Evolutionary conservation across 2,888 invertebrate genomes (phyloP).

Genomic region (Apamea sordens): DNA sequence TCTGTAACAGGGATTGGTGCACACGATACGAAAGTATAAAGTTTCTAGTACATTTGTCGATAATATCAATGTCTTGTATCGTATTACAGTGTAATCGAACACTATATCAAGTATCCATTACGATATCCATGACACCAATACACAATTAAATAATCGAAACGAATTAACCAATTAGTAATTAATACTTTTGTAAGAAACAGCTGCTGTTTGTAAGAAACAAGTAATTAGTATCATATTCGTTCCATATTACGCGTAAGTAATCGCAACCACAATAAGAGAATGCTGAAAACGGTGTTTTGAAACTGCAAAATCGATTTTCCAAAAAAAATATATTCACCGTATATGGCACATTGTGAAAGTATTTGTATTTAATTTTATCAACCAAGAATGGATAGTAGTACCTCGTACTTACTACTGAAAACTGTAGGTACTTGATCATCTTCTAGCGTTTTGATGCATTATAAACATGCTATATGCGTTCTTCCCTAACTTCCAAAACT

Average conservation of each 20-base stretch:
- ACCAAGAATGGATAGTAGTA: not conserved
- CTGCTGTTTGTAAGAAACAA: constrained; percentile 6
- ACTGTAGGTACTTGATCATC: not conserved
- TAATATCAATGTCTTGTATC: constrained; percentile 50
- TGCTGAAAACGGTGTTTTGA: constrained; percentile 12
- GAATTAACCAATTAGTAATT: constrained; percentile 33
- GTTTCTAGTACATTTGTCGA: constrained; percentile 50
- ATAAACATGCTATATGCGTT: not conserved
- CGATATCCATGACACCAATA: constrained; percentile 59
- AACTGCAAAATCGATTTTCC: constrained; percentile 4
- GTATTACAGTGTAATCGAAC: constrained; percentile 48
- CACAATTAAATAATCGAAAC: constrained; percentile 42
- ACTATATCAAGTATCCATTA: constrained; percentile 41
- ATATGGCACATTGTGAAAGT: not conserved
- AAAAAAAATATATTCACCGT: not conserved
- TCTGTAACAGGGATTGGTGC: constrained; percentile 16
- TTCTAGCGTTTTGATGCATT: not conserved
- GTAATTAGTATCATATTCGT: constrained; percentile 25
- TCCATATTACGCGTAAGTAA: not conserved
- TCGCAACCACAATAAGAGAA: not conserved
- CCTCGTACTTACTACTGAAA: not conserved
- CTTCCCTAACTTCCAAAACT: not conserved
- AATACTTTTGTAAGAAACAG: constrained; percentile 33
- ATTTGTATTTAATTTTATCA: not conserved
- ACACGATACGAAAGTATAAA: constrained; percentile 36